Percentiles rank a stretch among this genome's conserved stretches.
These are phyloP conservation scores for Spermophilus dauricus DNA, from an alignment of 2,113 vertebrate genomes.

Conservation along the genomic window DNA sequence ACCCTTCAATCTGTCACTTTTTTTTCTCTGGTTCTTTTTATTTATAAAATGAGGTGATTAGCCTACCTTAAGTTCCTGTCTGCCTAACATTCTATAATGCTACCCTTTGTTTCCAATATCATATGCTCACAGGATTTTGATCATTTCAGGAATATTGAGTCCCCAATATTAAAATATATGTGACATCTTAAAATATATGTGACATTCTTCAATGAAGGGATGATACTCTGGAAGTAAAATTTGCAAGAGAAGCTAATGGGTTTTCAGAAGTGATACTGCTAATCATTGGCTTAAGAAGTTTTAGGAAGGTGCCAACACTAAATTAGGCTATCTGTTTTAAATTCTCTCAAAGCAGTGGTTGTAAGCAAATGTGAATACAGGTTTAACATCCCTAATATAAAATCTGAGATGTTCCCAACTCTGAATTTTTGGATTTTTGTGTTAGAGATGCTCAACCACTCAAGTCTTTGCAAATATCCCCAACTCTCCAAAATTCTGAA, in stretches of 20 bases:
- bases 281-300: neutral
- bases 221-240: neutral
- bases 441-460: neutral
- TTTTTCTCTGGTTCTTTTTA: neutral
- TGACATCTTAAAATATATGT: slow-evolving; percentile 19
- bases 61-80: neutral
- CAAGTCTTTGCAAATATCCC: neutral
- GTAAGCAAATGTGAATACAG: neutral
- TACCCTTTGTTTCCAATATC: neutral
- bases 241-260: neutral
- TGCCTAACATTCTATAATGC: neutral
- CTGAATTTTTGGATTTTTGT: neutral
- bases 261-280: neutral
- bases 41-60: neutral
- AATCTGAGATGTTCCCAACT: neutral
- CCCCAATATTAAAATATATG: too few relatives aligned
- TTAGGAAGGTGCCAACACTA: neutral
- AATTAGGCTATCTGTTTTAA: neutral
- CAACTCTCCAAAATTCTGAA: too few relatives aligned
- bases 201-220: neutral
- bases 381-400: neutral
- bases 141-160: neutral
- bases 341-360: neutral
- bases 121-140: neutral
- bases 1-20: neutral